Evolutionary conservation across 1,140 invertebrate genomes (phyloP).

Genomic region (Atta texana): DNA sequence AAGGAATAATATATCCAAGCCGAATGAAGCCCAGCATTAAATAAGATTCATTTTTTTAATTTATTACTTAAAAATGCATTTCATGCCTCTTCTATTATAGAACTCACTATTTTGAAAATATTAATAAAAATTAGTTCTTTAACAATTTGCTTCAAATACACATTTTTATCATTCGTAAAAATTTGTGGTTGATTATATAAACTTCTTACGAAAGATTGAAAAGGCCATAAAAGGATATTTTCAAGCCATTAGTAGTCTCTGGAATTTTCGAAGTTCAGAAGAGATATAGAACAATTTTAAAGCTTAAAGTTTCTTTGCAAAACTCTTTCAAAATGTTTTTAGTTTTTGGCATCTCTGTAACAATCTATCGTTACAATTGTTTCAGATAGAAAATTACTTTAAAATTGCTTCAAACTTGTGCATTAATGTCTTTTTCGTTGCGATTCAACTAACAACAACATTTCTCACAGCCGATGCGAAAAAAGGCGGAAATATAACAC

Average conservation of each 20-base stretch:
- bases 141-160: background rate
- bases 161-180: background rate
- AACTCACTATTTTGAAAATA: background rate
- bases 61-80: too few species aligned
- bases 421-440: constrained; percentile 9
- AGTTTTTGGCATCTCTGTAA: background rate
- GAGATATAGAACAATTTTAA: constrained; percentile 29
- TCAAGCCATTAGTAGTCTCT: background rate
- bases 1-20: too few species aligned
- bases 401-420: background rate
- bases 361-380: background rate
- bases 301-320: constrained; percentile 15
- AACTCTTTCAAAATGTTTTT: constrained; percentile 24
- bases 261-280: constrained; percentile 17
- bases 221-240: constrained; percentile 23
- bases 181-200: background rate
- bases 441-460: constrained; percentile 16
- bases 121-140: background rate
- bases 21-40: too few species aligned
- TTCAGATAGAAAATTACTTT: background rate
- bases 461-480: background rate
- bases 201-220: background rate
- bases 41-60: too few species aligned
- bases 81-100: background rate
- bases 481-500: background rate